Evolutionary conservation across 2,797 vertebrate species (phyloP).

Genomic region (Hozukius guyotensis): DNA sequence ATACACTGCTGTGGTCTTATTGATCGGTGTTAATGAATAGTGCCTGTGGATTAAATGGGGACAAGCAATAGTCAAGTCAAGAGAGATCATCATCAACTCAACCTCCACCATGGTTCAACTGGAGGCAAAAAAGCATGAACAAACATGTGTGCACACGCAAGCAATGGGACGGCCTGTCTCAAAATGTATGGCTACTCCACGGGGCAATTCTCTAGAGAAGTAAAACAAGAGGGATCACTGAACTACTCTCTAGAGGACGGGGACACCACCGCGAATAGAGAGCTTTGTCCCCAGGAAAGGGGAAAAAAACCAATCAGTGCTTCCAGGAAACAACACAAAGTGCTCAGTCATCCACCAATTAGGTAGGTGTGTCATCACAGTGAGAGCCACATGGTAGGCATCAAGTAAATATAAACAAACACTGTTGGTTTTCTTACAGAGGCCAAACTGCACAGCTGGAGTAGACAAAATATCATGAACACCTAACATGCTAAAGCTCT

Average conservation of each 20-base stretch:
- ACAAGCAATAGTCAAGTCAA: constrained; percentile 34
- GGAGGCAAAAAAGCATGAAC: constrained; percentile 1
- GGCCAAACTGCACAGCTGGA: background rate
- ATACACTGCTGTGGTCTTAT: constrained; percentile 2
- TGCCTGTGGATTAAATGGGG: constrained; percentile 26
- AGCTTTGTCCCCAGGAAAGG: constrained; percentile 6
- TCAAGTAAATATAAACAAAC: background rate
- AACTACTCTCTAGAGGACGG: constrained; percentile 18
- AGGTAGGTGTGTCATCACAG: background rate
- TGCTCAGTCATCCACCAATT: background rate
- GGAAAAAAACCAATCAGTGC: background rate
- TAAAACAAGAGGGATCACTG: constrained; percentile 34
- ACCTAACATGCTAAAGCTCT: background rate
- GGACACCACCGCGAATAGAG: background rate
- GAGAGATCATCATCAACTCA: constrained; percentile 27
- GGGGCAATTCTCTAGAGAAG: constrained; percentile 19
- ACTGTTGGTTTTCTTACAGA: background rate
- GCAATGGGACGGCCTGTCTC: background rate
- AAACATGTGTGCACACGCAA: background rate
- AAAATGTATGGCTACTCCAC: constrained; percentile 23
- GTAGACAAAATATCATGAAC: background rate
- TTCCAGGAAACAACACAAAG: constrained; percentile 10
- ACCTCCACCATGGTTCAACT: constrained; percentile 9
- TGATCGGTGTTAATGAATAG: constrained; percentile 43
- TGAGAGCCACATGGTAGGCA: background rate